Evolutionary conservation across 2,797 vertebrate species (phyloP).

Genomic region (Artibeus jamaicensis): DNA sequence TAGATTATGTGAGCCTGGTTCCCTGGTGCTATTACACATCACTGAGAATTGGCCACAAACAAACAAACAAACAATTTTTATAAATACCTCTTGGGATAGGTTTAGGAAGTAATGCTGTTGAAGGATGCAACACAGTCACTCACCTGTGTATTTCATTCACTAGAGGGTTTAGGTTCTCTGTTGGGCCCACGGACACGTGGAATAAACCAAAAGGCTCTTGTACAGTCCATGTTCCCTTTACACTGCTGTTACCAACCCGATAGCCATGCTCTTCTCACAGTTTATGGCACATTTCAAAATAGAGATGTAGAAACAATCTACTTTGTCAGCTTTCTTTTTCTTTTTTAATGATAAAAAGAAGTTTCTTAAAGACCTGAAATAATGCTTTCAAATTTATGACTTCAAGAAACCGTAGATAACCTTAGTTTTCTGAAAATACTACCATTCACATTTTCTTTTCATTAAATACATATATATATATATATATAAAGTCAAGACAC

Average conservation of each 20-base stretch:
- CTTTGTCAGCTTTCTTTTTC: not conserved
- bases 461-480: not conserved
- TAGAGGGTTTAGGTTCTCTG: not conserved
- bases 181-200: not conserved
- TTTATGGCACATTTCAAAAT: not conserved
- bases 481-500: not conserved
- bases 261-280: not conserved
- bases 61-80: not conserved
- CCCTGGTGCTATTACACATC: not conserved
- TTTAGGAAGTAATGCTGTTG: not conserved
- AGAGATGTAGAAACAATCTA: not conserved
- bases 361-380: not conserved
- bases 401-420: not conserved
- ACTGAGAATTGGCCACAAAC: not conserved
- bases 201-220: not conserved
- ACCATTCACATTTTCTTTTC: not conserved
- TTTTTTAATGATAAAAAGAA: not conserved
- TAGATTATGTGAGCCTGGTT: not conserved
- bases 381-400: not conserved
- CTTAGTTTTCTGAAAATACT: not conserved
- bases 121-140: not conserved
- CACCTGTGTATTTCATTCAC: not conserved
- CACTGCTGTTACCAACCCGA: rapidly evolving
- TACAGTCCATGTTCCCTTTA: not conserved
- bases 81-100: not conserved